Conservation (phyloP, 1,140 invertebrate genomes). For the Phthorimaea operculella region DNA sequence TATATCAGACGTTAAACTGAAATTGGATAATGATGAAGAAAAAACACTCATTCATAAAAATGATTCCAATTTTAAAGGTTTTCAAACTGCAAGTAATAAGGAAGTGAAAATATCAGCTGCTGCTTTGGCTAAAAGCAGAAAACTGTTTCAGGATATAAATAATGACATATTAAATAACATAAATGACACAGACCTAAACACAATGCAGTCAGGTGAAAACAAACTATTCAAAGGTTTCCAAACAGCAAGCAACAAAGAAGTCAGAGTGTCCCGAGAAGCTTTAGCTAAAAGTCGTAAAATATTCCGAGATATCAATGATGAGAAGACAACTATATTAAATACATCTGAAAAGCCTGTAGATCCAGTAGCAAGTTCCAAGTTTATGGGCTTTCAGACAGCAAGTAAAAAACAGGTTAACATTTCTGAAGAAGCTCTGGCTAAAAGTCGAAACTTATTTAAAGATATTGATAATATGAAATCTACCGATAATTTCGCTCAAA, state of each 20-base stretch:
- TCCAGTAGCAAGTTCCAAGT: not conserved
- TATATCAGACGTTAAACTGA: not conserved
- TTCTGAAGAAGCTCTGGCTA: slow-evolving; percentile 45
- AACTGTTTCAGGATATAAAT: slow-evolving; percentile 2
- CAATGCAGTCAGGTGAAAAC: too few relatives aligned
- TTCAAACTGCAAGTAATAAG: slow-evolving; percentile 3
- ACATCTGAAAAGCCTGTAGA: not conserved
- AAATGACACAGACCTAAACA: too few relatives aligned
- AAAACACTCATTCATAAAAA: not conserved
- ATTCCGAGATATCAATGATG: slow-evolving; percentile 8
- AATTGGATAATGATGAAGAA: slow-evolving; percentile 4
- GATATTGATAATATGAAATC: slow-evolving; percentile 17
- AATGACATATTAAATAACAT: too few relatives aligned
- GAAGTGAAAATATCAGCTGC: not conserved
- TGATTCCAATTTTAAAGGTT: not conserved
- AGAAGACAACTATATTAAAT: not conserved
- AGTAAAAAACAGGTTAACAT: slow-evolving; percentile 27
- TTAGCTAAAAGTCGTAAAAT: slow-evolving; percentile 6
- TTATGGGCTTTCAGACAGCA: slow-evolving; percentile 27
- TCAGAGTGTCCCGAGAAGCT: slow-evolving; percentile 10
- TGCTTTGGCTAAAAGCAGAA: slow-evolving; percentile 1
- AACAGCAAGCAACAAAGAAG: slow-evolving; percentile 11
- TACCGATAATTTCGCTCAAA: too few relatives aligned
- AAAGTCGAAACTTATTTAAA: slow-evolving; percentile 37
- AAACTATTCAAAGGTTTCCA: slow-evolving; percentile 5